Evolutionary conservation across 2,797 vertebrate genomes (phyloP).

Genomic region (Karalla daura): DNA sequence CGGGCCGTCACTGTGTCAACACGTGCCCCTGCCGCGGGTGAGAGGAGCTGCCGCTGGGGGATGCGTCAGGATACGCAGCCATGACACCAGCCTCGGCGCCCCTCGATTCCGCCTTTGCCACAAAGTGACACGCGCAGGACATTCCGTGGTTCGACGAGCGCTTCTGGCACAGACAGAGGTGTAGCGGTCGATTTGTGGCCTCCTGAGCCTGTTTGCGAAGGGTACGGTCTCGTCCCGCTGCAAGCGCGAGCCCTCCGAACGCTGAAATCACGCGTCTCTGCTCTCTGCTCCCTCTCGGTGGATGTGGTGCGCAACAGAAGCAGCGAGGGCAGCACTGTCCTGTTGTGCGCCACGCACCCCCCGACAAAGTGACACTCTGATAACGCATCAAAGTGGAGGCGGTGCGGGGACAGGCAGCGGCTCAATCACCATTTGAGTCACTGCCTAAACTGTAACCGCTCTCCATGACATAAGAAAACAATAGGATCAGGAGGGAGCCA

Average conservation of each 20-base stretch:
- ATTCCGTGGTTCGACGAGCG: too few species aligned
- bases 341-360: background rate
- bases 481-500: background rate
- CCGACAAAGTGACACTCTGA: background rate
- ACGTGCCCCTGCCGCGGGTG: conserved; percentile 38
- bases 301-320: background rate
- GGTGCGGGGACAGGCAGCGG: background rate
- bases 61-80: conserved; percentile 56
- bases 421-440: background rate
- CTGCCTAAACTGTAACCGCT: too few species aligned
- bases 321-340: background rate
- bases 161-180: too few species aligned
- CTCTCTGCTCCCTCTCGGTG: background rate
- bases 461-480: too few species aligned
- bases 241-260: too few species aligned
- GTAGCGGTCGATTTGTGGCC: too few species aligned
- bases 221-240: too few species aligned
- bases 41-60: conserved; percentile 18
- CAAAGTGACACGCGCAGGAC: background rate
- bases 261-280: too few species aligned
- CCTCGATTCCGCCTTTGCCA: conserved; percentile 12
- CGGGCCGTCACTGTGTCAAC: conserved; percentile 37
- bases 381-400: background rate
- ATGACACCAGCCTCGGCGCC: conserved; percentile 58
- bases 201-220: too few species aligned